Evolutionary conservation across 1,140 invertebrate species (phyloP), one percentile per base, ranked within the genome.

Genomic region (Drosophila burlai): DNA sequence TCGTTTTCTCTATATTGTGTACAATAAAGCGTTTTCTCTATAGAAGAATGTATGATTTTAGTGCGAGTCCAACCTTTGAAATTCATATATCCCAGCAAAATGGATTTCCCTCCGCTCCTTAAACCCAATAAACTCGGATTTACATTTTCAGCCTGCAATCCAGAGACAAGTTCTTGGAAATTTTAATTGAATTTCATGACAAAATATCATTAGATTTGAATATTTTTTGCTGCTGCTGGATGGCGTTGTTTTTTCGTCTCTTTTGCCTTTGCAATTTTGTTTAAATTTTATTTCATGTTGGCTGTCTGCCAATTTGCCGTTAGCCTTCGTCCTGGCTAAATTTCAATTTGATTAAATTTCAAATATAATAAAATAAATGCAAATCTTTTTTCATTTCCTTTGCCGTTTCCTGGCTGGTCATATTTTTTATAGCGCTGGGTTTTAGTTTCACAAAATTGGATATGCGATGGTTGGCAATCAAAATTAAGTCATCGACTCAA

Each of bases 111-210:
- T 31, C 16, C 6, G 15, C 34, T 9, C 15, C 8, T 10, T 7
- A 57, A 57, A 40, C 36, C 15, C 54, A 40, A 57, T 57, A 40
- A 31, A 43, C 31, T 75, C 18, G 29, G 16, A 59, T 80, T 79
- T 75, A 54, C 38, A 65, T 76, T 83, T 65, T 34, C 18, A 31
- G 24, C 36, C 45, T 31, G 29, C 59, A 34, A 57, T 49, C 52
- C 49, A 69, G 80, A 67, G 59, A 66, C 59, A 63, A 60, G 31
- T 42, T 73, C 80, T 79, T 45, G 71, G 46, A 29, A 50, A 76
- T 71, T 87, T 80, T 83, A 86, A 86, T 87, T 86, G 80, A 87
- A 83, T 86, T 86, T 82, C 64, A 72, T 82, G 84, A 58, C 31
- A 50, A 66, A 76, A 67, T 62, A 66, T 64, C 68, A 83, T 76